Conservation (phyloP, 2,797 vertebrate genomes). For the Monodelphis domestica region DNA sequence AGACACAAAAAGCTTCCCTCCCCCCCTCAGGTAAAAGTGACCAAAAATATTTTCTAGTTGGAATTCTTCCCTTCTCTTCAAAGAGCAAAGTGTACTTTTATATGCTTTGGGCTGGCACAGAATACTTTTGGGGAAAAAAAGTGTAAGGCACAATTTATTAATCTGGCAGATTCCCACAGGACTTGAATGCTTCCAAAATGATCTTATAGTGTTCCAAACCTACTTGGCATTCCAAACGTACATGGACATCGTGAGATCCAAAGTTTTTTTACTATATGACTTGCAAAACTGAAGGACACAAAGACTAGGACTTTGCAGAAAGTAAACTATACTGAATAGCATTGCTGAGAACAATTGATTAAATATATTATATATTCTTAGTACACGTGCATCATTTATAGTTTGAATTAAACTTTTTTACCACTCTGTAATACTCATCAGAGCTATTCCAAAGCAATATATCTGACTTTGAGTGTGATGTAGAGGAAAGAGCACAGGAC, state of each 20-base stretch:
- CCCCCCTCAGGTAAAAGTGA: neutral
- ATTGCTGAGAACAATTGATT: neutral
- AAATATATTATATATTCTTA: neutral
- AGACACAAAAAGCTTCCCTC: slow-evolving; percentile 20
- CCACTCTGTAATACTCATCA: neutral
- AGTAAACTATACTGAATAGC: neutral
- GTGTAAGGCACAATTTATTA: slow-evolving; percentile 11
- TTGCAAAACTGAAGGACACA: slow-evolving; percentile 9
- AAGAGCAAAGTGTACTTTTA: slow-evolving; percentile 18
- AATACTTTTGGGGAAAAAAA: slow-evolving; percentile 44
- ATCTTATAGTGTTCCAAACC: neutral
- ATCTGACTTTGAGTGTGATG: neutral
- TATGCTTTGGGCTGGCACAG: slow-evolving; percentile 26
- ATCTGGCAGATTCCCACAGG: slow-evolving; percentile 31
- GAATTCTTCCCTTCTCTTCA: slow-evolving; percentile 17
- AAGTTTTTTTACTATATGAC: neutral
- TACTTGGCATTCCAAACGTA: neutral
- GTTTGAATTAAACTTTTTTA: slow-evolving; percentile 9
- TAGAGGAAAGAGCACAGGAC: neutral
- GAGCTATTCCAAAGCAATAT: neutral
- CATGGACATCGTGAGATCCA: neutral
- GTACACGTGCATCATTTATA: neutral
- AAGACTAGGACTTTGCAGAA: neutral
- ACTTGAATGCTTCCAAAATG: slow-evolving; percentile 19
- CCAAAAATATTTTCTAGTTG: slow-evolving; percentile 3